Conservation (phyloP, 2,888 invertebrate genomes). For the Ptilodon capucinus region DNA sequence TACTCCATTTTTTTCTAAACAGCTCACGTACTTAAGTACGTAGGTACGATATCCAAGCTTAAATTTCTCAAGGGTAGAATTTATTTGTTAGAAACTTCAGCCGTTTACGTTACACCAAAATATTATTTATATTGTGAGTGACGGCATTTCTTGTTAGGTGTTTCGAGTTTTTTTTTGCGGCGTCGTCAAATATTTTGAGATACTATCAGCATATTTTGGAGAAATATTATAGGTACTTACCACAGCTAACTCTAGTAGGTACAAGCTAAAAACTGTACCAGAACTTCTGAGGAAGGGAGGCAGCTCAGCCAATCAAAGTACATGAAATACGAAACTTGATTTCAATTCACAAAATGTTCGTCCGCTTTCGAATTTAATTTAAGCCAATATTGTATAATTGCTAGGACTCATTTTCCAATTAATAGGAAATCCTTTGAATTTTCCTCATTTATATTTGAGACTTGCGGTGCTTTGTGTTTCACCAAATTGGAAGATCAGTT, state of each 20-base stretch:
- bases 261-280: no score
- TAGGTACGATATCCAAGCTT: neutral
- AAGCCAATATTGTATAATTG: conserved; percentile 1
- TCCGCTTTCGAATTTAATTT: neutral
- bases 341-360: neutral
- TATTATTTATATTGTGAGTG: neutral
- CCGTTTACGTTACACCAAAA: no score
- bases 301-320: neutral
- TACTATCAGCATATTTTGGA: no score
- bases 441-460: conserved; percentile 6
- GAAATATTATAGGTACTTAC: no score
- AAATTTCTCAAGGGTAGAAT: neutral
- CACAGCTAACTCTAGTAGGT: no score
- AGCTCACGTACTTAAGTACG: neutral
- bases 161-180: no score
- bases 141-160: no score
- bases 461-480: neutral
- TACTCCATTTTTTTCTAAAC: neutral
- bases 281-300: neutral
- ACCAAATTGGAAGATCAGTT: neutral
- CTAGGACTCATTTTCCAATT: neutral
- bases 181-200: no score
- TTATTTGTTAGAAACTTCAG: neutral
- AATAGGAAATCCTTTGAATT: conserved; percentile 1
- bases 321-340: neutral